phyloP scores from a whole-genome alignment of 2,113 vertebrate species.

The Nicator chloris region DNA sequence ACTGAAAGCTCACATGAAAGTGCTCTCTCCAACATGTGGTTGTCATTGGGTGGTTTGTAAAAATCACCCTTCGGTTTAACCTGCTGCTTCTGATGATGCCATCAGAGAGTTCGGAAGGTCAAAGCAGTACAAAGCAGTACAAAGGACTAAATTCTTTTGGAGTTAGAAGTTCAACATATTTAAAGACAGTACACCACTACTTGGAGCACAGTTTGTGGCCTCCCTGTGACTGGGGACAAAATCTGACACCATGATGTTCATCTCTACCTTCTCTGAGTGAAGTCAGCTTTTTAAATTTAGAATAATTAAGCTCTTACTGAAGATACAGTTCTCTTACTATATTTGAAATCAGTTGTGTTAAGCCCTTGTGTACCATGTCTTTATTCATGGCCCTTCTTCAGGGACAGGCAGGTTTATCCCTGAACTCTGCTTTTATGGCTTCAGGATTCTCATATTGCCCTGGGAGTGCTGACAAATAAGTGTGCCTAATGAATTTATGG shows the following conservation, averaged over 20 bases:
- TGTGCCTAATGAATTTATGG: neutral
- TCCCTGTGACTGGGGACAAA: neutral
- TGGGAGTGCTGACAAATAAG: neutral
- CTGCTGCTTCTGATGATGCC: neutral
- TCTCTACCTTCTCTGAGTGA: neutral
- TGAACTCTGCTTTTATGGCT: neutral
- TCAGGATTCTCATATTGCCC: neutral
- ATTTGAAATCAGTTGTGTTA: neutral
- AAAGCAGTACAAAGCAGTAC: neutral
- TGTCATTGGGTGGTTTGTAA: neutral
- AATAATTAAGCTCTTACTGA: neutral
- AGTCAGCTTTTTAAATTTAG: neutral
- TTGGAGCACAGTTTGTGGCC: neutral
- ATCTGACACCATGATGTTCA: neutral
- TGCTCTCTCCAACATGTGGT: accelerated
- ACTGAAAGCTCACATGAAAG: neutral
- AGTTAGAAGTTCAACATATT: neutral
- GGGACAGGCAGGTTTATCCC: neutral
- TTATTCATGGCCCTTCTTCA: neutral
- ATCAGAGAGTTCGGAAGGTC: neutral
- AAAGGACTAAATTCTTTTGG: neutral
- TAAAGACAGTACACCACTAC: neutral
- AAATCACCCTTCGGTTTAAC: neutral
- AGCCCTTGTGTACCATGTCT: neutral
- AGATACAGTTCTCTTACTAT: neutral